Evolutionary conservation across 2,888 invertebrate genomes (phyloP), one percentile per base, ranked within the genome.

Genomic region (Andrena minutula): DNA sequence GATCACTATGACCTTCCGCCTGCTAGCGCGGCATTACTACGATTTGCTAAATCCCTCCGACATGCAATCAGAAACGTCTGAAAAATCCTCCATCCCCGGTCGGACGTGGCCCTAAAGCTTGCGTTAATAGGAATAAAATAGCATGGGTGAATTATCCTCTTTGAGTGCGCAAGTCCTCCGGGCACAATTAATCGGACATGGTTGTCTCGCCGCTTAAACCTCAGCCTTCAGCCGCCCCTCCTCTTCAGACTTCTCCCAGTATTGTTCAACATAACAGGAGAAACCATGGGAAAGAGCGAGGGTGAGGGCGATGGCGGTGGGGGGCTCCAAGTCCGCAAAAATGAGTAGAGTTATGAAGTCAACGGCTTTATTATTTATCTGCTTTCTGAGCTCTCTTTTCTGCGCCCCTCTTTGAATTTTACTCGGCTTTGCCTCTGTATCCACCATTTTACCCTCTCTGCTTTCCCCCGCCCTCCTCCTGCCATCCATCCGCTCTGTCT

Each of bases 111-210:
- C 56, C 68, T 71, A 68, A 79, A 82, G 75, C 70, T 82, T 47
- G 82, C 88, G 78, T 86, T 88, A 87, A 78, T 75, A 41, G 84
- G 84, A 84, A 87, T 89, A 88, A 87, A 88, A 88, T 82, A 86
- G 74, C 83, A 80, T 74, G 81, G 82, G 58, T 83, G 85, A 88
- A 90, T 90, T 90, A 87, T 89, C 86, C 86, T 86, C 88, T 88
- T 89, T 90, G 88, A 90, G 79, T 65, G 75, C 32, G 65, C 74
- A 70, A 86, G 79, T 89, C 89, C 90, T 89, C 85, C 75, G 88
- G 89, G 89, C 80, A 85, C 89, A 91, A 90, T 91, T 91, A 91
- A 89, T 90, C 88, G 84, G 82, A 82, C 87, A 79, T 68, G 77
- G 70, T 83, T 79, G 82, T 84, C 83, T 75, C 82, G 65, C 60